These are phyloP conservation scores for Epinotia ramella DNA, from an alignment of 2,888 invertebrate genomes.

Conservation along the genomic window DNA sequence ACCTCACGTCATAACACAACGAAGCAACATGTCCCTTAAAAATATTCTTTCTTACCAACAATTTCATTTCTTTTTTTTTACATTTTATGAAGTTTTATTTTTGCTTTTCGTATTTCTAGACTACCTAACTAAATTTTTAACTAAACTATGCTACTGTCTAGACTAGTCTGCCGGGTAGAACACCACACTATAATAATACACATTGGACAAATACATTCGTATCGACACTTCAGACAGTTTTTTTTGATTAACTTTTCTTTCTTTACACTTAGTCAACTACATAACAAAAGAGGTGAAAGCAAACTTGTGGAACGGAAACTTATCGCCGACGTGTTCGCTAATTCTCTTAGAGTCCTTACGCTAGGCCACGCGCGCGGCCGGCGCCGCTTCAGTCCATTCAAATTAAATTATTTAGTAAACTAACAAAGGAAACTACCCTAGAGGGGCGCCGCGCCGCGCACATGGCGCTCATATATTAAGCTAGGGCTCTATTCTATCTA, in stretches of 20 bases:
- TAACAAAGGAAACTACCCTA: slow-evolving; percentile 84
- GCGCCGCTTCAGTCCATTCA: slow-evolving; percentile 80
- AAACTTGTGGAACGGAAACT: slow-evolving; percentile 83
- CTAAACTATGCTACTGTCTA: slow-evolving; percentile 86
- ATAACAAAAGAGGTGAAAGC: slow-evolving; percentile 85
- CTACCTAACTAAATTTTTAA: slow-evolving; percentile 85
- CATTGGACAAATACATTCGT: slow-evolving; percentile 84
- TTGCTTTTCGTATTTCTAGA: slow-evolving; percentile 86
- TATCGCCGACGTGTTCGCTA: slow-evolving; percentile 80
- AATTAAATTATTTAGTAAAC: slow-evolving; percentile 85
- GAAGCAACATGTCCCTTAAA: slow-evolving; percentile 86
- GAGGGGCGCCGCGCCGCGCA: slow-evolving; percentile 66
- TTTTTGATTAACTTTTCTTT: slow-evolving; percentile 80
- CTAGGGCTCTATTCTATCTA: slow-evolving; percentile 80
- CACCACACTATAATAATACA: slow-evolving; percentile 84
- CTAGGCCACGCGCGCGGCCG: slow-evolving; percentile 61
- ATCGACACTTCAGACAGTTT: slow-evolving; percentile 76
- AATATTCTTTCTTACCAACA: slow-evolving; percentile 87
- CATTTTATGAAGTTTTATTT: slow-evolving; percentile 84
- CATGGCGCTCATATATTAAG: slow-evolving; percentile 69
- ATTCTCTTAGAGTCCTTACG: slow-evolving; percentile 67
- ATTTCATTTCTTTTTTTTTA: slow-evolving; percentile 86
- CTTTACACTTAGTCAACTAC: slow-evolving; percentile 84
- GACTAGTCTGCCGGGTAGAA: slow-evolving; percentile 85
- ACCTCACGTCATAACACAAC: slow-evolving; percentile 83